These are phyloP conservation scores for Xylocopa sonorina DNA, from an alignment of 1,140 invertebrate species.

Conservation along the genomic window DNA sequence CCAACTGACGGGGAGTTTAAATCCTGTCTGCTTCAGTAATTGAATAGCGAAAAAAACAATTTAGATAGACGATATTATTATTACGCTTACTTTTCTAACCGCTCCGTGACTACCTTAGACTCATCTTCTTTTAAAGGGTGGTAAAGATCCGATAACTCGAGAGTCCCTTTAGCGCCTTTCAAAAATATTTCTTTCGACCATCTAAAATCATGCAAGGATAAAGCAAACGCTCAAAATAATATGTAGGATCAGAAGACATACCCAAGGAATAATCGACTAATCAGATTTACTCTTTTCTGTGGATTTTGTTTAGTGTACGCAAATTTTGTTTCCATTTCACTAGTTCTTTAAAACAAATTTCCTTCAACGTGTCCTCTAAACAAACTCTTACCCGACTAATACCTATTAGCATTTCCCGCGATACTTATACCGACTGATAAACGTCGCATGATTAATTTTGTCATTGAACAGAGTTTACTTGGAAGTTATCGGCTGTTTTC, in stretches of 20 bases:
- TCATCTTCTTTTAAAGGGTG: constrained; percentile 80
- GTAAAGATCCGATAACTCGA: constrained; percentile 84
- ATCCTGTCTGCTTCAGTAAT: neutral
- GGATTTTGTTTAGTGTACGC: constrained; percentile 37
- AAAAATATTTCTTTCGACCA: constrained; percentile 83
- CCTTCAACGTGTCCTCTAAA: neutral
- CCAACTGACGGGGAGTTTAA: neutral
- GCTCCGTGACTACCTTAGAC: constrained; percentile 81
- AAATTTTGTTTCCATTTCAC: constrained; percentile 8
- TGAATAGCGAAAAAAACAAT: neutral
- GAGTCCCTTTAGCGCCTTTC: constrained; percentile 80
- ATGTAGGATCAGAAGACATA: constrained; percentile 20
- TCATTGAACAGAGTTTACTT: neutral
- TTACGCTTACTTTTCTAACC: constrained; percentile 80
- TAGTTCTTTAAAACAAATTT: neutral
- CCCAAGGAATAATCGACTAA: constrained; percentile 52
- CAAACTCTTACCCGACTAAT: neutral
- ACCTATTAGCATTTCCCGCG: neutral
- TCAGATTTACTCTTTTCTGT: constrained; percentile 40
- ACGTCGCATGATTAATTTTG: neutral
- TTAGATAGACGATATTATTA: neutral
- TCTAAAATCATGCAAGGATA: constrained; percentile 61
- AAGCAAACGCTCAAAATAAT: neutral
- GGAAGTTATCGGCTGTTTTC: neutral
- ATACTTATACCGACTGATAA: constrained; percentile 38